These are phyloP conservation scores for Cotesia congregata DNA, from an alignment of 2,888 invertebrate genomes.

Conservation along the genomic window DNA sequence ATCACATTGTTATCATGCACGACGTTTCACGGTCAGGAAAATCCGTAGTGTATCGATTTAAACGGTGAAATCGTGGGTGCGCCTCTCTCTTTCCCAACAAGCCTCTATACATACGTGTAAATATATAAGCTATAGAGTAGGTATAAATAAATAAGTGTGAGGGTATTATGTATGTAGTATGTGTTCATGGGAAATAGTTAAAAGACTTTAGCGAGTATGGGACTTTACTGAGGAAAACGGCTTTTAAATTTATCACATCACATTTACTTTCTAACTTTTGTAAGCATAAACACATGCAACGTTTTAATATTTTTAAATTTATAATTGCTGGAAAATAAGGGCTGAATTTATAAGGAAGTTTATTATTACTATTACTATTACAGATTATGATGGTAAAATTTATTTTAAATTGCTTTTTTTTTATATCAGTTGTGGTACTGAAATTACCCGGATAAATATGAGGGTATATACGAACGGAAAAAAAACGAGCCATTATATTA, in stretches of 20 bases:
- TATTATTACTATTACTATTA: background rate
- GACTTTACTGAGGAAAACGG: background rate
- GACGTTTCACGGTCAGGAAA: conserved; percentile 25
- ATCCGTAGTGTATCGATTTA: conserved; percentile 34
- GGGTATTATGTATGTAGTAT: conserved; percentile 8
- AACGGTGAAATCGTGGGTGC: conserved; percentile 41
- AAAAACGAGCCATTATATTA: too few species aligned
- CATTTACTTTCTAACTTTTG: background rate
- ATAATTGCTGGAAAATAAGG: conserved; percentile 1
- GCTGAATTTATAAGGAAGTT: background rate
- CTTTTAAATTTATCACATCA: background rate
- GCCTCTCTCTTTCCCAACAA: conserved; percentile 11
- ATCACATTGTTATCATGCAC: conserved; percentile 10
- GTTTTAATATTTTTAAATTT: background rate
- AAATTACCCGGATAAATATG: too few species aligned
- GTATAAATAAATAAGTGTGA: conserved; percentile 12
- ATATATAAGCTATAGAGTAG: background rate
- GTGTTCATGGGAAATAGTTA: background rate
- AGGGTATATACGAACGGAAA: too few species aligned
- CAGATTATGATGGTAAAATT: background rate
- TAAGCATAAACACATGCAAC: background rate
- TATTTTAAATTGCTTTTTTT: background rate
- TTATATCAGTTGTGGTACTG: too few species aligned
- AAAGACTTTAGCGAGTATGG: background rate
- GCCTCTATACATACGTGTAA: conserved; percentile 10